Evolutionary conservation across 2,888 invertebrate species (phyloP), one percentile per base, ranked within the genome.

Genomic region (Odontocerum albicorne): DNA sequence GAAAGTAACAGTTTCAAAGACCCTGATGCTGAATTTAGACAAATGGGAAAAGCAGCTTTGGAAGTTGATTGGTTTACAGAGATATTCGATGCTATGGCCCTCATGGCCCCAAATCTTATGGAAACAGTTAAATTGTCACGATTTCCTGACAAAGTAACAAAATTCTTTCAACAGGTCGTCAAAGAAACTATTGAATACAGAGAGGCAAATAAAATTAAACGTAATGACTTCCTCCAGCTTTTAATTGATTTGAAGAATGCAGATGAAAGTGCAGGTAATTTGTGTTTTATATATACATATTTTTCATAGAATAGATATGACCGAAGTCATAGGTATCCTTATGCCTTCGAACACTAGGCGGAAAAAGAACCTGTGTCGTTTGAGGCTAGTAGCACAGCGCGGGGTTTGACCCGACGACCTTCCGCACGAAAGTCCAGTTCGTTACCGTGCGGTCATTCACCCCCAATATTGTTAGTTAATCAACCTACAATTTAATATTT

Each of bases 1-100:
- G 15, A 43, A 4, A 31, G 17, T 2, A 43, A 43, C 43, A 43
- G 43, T 16, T 55, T 55, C 43, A 49, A 55, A 55, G 12, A 55
- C 22, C 55, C 57, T 10, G 50, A 58, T 42, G 44, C 54, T 4
- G 50, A 58, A 35, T 58, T 51, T 6, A 43, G 51, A 35, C 35
- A 27, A 19, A 44, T 44, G 43, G 51, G 51, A 1, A 50, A 42
- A 20, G 16, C 12, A 12, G 7, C 33, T 8, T 50, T 42, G 13
- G n/a, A 4, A 8, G 2, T 40, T 12, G 21, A 19, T 4, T 13
- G n/a, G 12, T 40, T n/a, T 12, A 40, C 12, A 17, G 12, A 19
- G 10, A 3, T 40, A n/a, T 10, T n/a, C n/a, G 40, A 40, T n/a
- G 10, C 21, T 6, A 12, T 20, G 6, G 3, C 40, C 2, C n/a